Evolutionary conservation across 1,140 invertebrate species (phyloP).

Genomic region (Drosophila cardini): DNA sequence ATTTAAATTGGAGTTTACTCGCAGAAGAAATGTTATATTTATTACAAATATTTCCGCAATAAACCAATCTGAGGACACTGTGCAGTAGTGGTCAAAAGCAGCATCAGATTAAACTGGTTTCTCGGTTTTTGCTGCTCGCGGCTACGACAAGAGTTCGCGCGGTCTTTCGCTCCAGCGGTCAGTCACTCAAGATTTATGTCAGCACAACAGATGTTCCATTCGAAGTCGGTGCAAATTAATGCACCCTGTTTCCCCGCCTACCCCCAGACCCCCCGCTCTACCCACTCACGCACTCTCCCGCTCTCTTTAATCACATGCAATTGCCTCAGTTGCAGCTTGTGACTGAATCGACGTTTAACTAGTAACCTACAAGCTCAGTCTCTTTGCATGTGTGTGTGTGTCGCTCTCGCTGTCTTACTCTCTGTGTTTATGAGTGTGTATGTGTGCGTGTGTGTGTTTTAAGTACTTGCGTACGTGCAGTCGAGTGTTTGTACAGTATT

Average conservation of each 20-base stretch:
- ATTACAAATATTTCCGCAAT: too few species aligned
- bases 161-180: slow-evolving; percentile 80
- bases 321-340: slow-evolving; percentile 27
- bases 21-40: too few species aligned
- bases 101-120: slow-evolving; percentile 44
- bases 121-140: slow-evolving; percentile 34
- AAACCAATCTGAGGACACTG: slow-evolving; percentile 5
- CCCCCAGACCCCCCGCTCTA: background rate
- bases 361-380: slow-evolving; percentile 68
- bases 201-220: slow-evolving; percentile 75
- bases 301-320: slow-evolving; percentile 15
- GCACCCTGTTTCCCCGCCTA: slow-evolving; percentile 15
- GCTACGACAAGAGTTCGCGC: slow-evolving; percentile 55
- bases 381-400: slow-evolving; percentile 6
- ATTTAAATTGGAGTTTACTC: too few species aligned
- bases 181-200: slow-evolving; percentile 83
- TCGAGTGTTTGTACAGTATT: slow-evolving; percentile 57
- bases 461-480: slow-evolving; percentile 75
- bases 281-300: slow-evolving; percentile 15
- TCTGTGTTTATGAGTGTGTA: background rate
- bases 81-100: slow-evolving; percentile 1
- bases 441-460: slow-evolving; percentile 35
- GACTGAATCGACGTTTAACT: slow-evolving; percentile 45
- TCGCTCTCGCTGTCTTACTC: too few species aligned
- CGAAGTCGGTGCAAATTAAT: slow-evolving; percentile 62